Percentiles rank a stretch among this genome's conserved stretches.
These are phyloP conservation scores for Parnassius apollo DNA, from an alignment of 2,888 invertebrate species.

Conservation along the genomic window DNA sequence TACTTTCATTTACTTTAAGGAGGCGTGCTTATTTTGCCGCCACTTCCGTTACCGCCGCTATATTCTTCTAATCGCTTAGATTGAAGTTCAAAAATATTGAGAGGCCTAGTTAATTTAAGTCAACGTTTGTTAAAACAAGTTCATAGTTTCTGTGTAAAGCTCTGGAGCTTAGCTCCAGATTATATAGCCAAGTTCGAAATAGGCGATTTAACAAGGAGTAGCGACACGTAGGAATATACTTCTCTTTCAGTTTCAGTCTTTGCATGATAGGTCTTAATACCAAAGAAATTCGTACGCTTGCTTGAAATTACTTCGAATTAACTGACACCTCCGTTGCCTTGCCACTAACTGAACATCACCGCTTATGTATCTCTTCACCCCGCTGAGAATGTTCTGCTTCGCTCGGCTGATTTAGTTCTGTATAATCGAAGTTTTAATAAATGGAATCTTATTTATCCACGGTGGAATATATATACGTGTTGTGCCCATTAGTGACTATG, in stretches of 20 bases:
- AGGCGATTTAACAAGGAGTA: background rate
- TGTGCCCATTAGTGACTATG: slow-evolving; percentile 39
- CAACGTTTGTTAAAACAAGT: slow-evolving; percentile 29
- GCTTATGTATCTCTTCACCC: slow-evolving; percentile 75
- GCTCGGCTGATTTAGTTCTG: slow-evolving; percentile 61
- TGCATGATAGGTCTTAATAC: slow-evolving; percentile 38
- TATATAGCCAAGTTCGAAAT: background rate
- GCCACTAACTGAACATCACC: slow-evolving; percentile 78
- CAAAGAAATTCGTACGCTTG: slow-evolving; percentile 50
- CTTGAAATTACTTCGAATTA: slow-evolving; percentile 60
- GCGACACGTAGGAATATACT: background rate
- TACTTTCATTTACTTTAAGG: slow-evolving; percentile 56
- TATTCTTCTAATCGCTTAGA: slow-evolving; percentile 48
- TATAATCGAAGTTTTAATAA: slow-evolving; percentile 27
- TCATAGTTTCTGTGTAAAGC: slow-evolving; percentile 1
- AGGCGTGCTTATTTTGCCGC: slow-evolving; percentile 49
- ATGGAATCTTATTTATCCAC: slow-evolving; percentile 45
- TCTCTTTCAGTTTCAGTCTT: background rate
- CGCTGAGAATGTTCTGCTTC: slow-evolving; percentile 80
- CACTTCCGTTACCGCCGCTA: slow-evolving; percentile 45
- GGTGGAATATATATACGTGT: slow-evolving; percentile 56
- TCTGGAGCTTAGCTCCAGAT: background rate
- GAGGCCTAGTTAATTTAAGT: slow-evolving; percentile 39
- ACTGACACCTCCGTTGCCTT: slow-evolving; percentile 74
- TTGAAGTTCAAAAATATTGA: slow-evolving; percentile 46